A percentile compares a stretch with the other conserved stretches of the same genome.
These are phyloP conservation scores for Peromyscus nudipes DNA, from an alignment of 2,797 vertebrate species.

Conservation along the genomic window DNA sequence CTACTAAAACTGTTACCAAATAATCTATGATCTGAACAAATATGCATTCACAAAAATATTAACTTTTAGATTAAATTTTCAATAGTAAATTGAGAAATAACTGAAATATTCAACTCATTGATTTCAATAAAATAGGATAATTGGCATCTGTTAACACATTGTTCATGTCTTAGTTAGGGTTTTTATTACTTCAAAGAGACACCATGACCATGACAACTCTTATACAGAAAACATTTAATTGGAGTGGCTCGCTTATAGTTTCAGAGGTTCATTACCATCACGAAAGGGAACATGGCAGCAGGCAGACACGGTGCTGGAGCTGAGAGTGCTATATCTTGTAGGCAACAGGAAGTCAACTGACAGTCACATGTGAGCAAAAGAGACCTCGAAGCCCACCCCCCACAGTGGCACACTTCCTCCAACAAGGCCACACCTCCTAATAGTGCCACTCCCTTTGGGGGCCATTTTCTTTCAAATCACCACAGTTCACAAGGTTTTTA, in stretches of 20 bases:
- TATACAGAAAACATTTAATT: background rate
- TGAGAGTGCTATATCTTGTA: background rate
- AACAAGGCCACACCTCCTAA: background rate
- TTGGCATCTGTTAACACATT: background rate
- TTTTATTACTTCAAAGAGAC: background rate
- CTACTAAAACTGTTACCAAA: background rate
- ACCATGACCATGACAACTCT: background rate
- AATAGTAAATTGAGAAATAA: background rate
- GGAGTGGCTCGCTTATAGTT: background rate
- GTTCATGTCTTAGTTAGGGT: background rate
- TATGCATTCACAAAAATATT: background rate
- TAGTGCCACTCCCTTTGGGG: background rate
- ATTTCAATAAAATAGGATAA: background rate
- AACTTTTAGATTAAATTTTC: background rate
- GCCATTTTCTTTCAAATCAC: background rate
- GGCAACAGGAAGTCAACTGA: background rate
- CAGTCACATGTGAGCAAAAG: background rate
- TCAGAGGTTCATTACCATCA: background rate
- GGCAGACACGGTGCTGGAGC: background rate
- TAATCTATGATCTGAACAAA: conserved; percentile 41
- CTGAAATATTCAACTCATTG: background rate
- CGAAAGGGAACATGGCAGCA: background rate
- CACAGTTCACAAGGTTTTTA: background rate
- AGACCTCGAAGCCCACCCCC: background rate
- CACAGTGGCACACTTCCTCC: background rate